Evolutionary conservation across 2,888 invertebrate genomes (phyloP).

Genomic region (Conchocele bisecta): DNA sequence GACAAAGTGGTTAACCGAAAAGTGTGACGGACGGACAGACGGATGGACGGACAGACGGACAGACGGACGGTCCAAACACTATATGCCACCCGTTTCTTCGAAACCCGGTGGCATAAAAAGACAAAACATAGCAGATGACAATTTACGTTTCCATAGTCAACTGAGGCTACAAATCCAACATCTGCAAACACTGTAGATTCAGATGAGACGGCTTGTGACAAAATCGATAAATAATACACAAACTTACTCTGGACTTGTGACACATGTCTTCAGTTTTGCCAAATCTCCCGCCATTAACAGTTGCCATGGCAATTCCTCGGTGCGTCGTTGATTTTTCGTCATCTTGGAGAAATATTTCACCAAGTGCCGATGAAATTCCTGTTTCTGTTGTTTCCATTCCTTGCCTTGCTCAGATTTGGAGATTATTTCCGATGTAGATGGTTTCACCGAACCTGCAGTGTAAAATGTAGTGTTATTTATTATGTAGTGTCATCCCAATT

Average conservation of each 20-base stretch:
- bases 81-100: too few species aligned
- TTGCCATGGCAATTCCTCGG: conserved; percentile 80
- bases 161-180: too few species aligned
- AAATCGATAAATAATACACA: not conserved
- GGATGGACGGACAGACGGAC: too few species aligned
- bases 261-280: conserved; percentile 59
- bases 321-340: conserved; percentile 60
- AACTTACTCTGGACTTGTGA: conserved; percentile 74
- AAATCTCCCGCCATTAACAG: conserved; percentile 73
- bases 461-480: not conserved
- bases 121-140: too few species aligned
- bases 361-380: conserved; percentile 70
- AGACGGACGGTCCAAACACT: too few species aligned
- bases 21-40: too few species aligned
- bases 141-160: too few species aligned
- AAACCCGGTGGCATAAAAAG: too few species aligned
- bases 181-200: too few species aligned
- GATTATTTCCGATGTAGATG: conserved; percentile 59
- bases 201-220: too few species aligned
- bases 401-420: conserved; percentile 49
- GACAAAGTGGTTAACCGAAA: too few species aligned
- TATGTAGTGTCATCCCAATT: not conserved
- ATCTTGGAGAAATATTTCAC: conserved; percentile 71
- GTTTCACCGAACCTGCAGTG: conserved; percentile 67
- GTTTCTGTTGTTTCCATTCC: conserved; percentile 67